Percentiles rank a stretch among this genome's conserved stretches.
Conservation (phyloP, 2,888 invertebrate genomes). For the Caenorhabditis sulstoni region DNA sequence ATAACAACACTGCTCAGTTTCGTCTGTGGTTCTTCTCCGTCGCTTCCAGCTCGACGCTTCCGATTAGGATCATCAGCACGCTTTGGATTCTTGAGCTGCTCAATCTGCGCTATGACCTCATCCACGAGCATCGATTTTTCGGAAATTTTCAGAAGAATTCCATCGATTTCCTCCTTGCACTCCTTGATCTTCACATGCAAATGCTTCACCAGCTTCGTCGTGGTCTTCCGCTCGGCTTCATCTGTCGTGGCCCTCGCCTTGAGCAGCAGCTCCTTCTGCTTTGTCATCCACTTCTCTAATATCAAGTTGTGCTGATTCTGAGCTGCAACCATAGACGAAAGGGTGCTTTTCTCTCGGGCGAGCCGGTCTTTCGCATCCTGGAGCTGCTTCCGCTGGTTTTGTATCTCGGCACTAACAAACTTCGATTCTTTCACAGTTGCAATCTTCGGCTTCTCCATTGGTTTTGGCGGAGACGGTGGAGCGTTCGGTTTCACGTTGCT, state of each 20-base stretch:
- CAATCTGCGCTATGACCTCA: conserved; percentile 38
- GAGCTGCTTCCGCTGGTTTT: conserved; percentile 42
- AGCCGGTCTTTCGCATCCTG: conserved; percentile 45
- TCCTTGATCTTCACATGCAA: conserved; percentile 86
- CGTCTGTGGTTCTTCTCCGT: conserved; percentile 20
- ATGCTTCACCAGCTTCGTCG: conserved; percentile 85
- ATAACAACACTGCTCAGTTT: conserved; percentile 49
- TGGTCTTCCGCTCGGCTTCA: conserved; percentile 58
- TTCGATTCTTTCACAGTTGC: conserved; percentile 62
- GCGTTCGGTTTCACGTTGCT: background rate
- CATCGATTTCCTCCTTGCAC: conserved; percentile 85
- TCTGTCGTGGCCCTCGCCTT: conserved; percentile 50
- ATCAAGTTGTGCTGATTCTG: conserved; percentile 90
- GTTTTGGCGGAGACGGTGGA: conserved; percentile 28
- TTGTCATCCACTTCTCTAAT: conserved; percentile 91
- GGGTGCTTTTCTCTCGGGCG: conserved; percentile 41
- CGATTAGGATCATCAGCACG: conserved; percentile 15
- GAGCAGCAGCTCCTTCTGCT: conserved; percentile 85
- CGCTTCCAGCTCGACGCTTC: conserved; percentile 31
- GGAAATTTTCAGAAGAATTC: conserved; percentile 45
- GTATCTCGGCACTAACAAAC: conserved; percentile 58
- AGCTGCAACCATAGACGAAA: conserved; percentile 83
- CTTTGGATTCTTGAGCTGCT: conserved; percentile 34
- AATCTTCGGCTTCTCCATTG: conserved; percentile 49
- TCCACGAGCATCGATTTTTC: conserved; percentile 53